Evolutionary conservation across 2,888 invertebrate species (phyloP).

Genomic region (Idaea aversata): DNA sequence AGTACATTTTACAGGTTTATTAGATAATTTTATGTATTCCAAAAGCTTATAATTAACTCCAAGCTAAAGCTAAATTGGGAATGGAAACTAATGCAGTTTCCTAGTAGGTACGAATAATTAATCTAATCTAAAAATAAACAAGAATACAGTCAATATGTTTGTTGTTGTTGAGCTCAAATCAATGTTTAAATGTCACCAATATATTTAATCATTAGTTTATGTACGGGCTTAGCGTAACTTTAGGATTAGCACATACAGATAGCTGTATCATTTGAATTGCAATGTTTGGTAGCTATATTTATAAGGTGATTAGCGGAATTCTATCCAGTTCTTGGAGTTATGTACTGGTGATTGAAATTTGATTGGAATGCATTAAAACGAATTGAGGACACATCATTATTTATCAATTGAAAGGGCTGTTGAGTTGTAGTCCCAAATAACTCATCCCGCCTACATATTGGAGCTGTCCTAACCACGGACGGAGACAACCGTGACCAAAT

Average conservation of each 20-base stretch:
- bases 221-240: background rate
- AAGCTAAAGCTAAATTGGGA: background rate
- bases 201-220: background rate
- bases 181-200: background rate
- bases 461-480: constrained; percentile 37
- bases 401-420: background rate
- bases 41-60: too few species aligned
- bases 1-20: too few species aligned
- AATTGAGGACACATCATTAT: background rate
- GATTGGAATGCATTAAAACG: background rate
- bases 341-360: background rate
- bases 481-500: constrained; percentile 42
- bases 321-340: background rate
- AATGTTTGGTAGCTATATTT: background rate
- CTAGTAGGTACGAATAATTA: background rate
- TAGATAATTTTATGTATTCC: too few species aligned
- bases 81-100: background rate
- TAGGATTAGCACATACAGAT: background rate
- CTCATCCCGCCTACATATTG: constrained; percentile 57
- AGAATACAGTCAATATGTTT: background rate
- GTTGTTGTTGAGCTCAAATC: background rate
- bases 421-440: constrained; percentile 21
- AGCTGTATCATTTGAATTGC: background rate
- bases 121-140: background rate
- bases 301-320: background rate